Evolutionary conservation across 2,797 vertebrate species (phyloP), one percentile per base, ranked within the genome.

Genomic region (Diplodus puntazzo): DNA sequence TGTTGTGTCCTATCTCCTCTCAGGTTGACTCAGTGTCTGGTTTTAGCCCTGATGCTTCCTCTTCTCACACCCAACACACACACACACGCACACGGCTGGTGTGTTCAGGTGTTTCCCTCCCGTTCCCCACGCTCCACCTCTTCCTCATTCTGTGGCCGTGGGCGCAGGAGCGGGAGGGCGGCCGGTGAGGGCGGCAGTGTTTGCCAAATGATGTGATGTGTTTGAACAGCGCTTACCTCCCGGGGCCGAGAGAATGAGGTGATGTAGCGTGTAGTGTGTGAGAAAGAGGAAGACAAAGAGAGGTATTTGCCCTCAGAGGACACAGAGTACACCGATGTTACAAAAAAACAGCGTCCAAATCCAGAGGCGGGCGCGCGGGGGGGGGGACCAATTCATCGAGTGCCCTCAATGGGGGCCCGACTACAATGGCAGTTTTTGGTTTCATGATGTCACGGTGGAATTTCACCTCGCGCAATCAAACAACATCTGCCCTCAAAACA

Each of bases 381-480:
- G 9, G 2, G 69, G 73, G 60, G 66, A 25, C 27, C 73, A 46
- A 57, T 73, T 77, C 64, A 57, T 3, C 2, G 48, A 23, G 25
- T 50, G 64, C 61, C 60, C 49, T 84, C 70, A 66, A 12, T 69
- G 75, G 68, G 75, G 66, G 61, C 42, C 76, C 46, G 69, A 69
- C 80, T 73, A 82, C 87, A 90, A 82, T 78, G 83, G 39, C 78
- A 73, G 80, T 83, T 88, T 39, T 89, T 87, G 83, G 89, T 92
- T 88, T 90, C 82, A 90, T 93, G 90, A 94, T 81, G 92, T 93
- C 91, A 92, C 60, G 63, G 53, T 83, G 85, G 87, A 88, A 87
- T 90, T 87, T 88, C 78, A 85, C 82, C 75, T 66, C 12, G 9
- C 12, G 12, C 64, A 78, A 80, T 84, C 75, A 70, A 83, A 77